Evolutionary conservation across 2,113 vertebrate species (phyloP).

Genomic region (Ceyx melanurus): DNA sequence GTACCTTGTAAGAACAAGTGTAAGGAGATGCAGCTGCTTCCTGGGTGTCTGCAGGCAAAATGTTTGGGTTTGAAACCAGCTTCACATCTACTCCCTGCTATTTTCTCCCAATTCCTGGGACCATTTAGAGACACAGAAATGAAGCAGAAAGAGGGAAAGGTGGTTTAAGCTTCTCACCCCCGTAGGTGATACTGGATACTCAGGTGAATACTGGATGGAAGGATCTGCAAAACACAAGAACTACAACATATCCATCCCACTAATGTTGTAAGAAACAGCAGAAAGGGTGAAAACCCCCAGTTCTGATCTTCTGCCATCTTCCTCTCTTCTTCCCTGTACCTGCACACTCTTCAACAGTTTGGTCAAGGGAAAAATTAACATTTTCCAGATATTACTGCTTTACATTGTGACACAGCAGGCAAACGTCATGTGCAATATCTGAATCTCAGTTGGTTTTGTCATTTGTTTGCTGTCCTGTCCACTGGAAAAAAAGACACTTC

Average conservation of each 20-base stretch:
- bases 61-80: not conserved
- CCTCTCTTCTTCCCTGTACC: not conserved
- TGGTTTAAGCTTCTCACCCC: not conserved
- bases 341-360: not conserved
- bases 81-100: not conserved
- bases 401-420: not conserved
- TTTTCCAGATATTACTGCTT: not conserved
- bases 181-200: not conserved
- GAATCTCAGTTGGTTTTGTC: not conserved
- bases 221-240: not conserved
- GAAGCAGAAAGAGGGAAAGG: not conserved
- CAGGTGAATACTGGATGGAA: not conserved
- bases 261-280: not conserved
- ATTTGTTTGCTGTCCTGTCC: not conserved
- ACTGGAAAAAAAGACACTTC: not conserved
- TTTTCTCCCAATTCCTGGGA: not conserved
- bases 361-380: not conserved
- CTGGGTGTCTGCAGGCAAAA: not conserved
- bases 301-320: not conserved
- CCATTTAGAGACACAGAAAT: not conserved
- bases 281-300: not conserved
- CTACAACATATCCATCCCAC: not conserved
- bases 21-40: not conserved
- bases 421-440: accelerated
- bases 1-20: not conserved